A percentile compares a stretch with the other conserved stretches of the same genome.
Evolutionary conservation across 2,888 invertebrate genomes (phyloP).

Genomic region (Acrocera orbiculus): DNA sequence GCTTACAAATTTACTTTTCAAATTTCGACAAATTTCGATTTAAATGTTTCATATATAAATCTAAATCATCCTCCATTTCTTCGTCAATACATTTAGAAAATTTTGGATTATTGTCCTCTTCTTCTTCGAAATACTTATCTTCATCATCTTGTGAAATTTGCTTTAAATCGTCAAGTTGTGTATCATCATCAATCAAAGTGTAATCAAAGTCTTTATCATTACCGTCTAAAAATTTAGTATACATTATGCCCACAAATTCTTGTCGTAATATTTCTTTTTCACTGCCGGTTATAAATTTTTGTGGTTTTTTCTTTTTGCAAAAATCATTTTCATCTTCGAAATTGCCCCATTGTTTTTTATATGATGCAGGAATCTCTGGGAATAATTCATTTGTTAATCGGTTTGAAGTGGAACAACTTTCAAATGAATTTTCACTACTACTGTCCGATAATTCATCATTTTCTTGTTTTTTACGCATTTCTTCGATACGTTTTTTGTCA

Average conservation of each 20-base stretch:
- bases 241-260: constrained; percentile 75
- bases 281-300: constrained; percentile 34
- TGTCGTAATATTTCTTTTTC: constrained; percentile 50
- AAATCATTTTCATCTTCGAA: constrained; percentile 33
- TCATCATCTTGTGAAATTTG: constrained; percentile 64
- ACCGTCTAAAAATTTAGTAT: constrained; percentile 65
- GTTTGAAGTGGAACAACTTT: neutral
- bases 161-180: constrained; percentile 58
- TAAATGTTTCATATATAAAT: constrained; percentile 49
- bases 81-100: constrained; percentile 9
- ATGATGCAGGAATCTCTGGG: constrained; percentile 20
- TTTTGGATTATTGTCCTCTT: constrained; percentile 32
- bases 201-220: constrained; percentile 73
- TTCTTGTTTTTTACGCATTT: constrained; percentile 40
- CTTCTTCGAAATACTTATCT: constrained; percentile 78
- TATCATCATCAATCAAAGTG: constrained; percentile 58
- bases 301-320: constrained; percentile 22
- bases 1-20: too few species aligned
- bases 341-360: constrained; percentile 36
- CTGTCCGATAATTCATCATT: neutral
- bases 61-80: constrained; percentile 44
- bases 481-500: constrained; percentile 50
- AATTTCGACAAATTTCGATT: too few species aligned
- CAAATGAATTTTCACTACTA: neutral
- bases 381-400: constrained; percentile 9